Base-by-base conservation (phyloP, 2,113 vertebrate genomes). In the Raja brachyura region DNA sequence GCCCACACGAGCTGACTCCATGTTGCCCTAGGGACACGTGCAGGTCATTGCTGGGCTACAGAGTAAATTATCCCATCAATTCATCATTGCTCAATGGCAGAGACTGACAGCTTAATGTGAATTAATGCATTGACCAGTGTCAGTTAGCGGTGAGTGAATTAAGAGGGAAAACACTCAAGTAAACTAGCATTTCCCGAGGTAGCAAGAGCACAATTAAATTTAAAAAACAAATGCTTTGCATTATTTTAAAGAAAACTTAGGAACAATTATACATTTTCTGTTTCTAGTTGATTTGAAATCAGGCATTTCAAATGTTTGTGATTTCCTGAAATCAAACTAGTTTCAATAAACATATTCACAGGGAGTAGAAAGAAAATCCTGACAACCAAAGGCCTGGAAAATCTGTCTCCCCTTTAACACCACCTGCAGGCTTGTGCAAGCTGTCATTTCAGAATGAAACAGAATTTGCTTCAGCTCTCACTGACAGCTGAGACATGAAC, bases 371-470 rank as follows among this genome's bases (percentile, higher is more conserved):
- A 16, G 70, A 86, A 86, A n/a, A n/a, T 61, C 10, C 31, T 86
- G 28, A n/a, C n/a, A 63, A 61, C 2, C 11, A 63, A 14, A 31
- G 59, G 5, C 10, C 59, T 63, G 6, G 28, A 86, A 83, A 86
- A 39, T 31, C 83, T n/a, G 25, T 11, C 56, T 61, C 56, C 10
- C 56, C 25, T 61, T n/a, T 86, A 86, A 86, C 83, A 86, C 4
- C 83, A 86, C 83, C 59, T 31, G 83, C 83, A 86, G 83, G 59
- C 59, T 6, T 59, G 59, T 63, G 28, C 61, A 18, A 63, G 59
- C 83, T 86, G 83, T 63, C 56, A 63, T 31, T 86, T 86, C 83
- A 63, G 83, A 86, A 86, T 86, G 59, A 86, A 31, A 63, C 56
- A 59, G 11, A 63, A 86, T n/a, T 86, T 63, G 83, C 56, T 86